A percentile compares a stretch with the other conserved stretches of the same genome.
Evolutionary conservation across 2,888 invertebrate species (phyloP).

Genomic region (Cosmorhoe ocellata): DNA sequence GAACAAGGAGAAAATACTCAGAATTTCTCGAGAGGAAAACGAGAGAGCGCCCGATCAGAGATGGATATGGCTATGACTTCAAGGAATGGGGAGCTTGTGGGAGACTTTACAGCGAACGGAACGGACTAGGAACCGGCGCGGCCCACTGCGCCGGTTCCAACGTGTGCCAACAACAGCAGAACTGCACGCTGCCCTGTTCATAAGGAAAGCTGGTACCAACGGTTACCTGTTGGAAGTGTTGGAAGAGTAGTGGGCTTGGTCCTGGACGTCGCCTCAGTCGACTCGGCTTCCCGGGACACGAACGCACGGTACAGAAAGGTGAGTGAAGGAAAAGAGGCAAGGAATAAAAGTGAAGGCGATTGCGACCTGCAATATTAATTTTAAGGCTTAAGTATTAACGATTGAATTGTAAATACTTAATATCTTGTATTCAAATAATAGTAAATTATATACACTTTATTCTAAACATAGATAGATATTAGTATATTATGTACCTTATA

Average conservation of each 20-base stretch:
- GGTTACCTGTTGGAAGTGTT: too few relatives aligned
- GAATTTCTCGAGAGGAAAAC: constrained; percentile 32
- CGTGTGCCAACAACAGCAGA: background rate
- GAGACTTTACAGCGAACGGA: constrained; percentile 7
- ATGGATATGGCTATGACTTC: constrained; percentile 19
- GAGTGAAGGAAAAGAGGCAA: constrained; percentile 29
- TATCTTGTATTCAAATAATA: constrained; percentile 45
- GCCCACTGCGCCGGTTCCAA: constrained; percentile 7
- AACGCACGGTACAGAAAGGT: too few relatives aligned
- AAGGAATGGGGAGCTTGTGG: constrained; percentile 19
- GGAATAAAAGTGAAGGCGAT: constrained; percentile 53
- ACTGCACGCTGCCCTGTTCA: background rate
- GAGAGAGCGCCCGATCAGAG: constrained; percentile 19
- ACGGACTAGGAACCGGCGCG: constrained; percentile 8
- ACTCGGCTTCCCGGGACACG: constrained; percentile 20
- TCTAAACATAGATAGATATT: constrained; percentile 36
- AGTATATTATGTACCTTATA: constrained; percentile 14
- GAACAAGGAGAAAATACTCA: constrained; percentile 78
- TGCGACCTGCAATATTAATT: constrained; percentile 77
- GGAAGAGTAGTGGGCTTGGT: constrained; percentile 6
- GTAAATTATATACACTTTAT: constrained; percentile 53
- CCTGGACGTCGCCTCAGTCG: constrained; percentile 17
- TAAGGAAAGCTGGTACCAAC: background rate
- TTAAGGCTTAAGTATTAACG: constrained; percentile 65
- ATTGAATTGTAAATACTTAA: constrained; percentile 64